Conservation (phyloP, 2,797 vertebrate species). For the Rhabdomys pumilio region DNA sequence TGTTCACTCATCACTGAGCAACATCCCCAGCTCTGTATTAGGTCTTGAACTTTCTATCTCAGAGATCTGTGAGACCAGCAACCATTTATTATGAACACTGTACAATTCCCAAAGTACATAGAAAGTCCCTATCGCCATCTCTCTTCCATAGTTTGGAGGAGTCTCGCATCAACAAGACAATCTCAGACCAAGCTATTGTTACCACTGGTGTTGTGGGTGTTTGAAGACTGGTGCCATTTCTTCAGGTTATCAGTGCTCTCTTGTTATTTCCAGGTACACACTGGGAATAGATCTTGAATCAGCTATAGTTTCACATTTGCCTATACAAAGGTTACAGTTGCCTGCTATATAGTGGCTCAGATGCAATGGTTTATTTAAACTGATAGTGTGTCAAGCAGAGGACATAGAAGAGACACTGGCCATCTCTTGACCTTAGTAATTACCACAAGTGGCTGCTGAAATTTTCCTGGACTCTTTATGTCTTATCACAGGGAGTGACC, state of each 20-base stretch:
- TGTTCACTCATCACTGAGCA: not conserved
- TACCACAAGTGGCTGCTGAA: slow-evolving; percentile 71
- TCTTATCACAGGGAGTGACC: not conserved
- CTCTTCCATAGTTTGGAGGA: not conserved
- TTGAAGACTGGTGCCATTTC: not conserved
- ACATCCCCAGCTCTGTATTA: not conserved
- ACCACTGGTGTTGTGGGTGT: not conserved
- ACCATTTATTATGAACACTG: not conserved
- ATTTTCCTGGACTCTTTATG: not conserved
- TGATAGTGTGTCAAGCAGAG: not conserved
- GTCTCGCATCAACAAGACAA: slow-evolving; percentile 13
- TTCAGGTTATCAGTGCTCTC: not conserved
- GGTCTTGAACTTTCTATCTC: not conserved
- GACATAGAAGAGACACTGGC: slow-evolving; percentile 13
- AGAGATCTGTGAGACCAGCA: not conserved
- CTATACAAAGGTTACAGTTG: not conserved
- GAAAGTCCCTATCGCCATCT: not conserved
- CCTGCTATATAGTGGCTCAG: not conserved
- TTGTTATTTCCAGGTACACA: not conserved
- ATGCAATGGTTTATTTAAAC: not conserved
- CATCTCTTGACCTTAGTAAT: slow-evolving; percentile 33
- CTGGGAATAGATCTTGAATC: not conserved
- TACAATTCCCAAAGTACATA: not conserved
- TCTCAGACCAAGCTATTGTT: not conserved
- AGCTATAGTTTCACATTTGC: not conserved